Percentiles rank a stretch among this genome's conserved stretches.
phyloP scores from a whole-genome alignment of 2,797 vertebrate species.

The Xiphophorus birchmanni region DNA sequence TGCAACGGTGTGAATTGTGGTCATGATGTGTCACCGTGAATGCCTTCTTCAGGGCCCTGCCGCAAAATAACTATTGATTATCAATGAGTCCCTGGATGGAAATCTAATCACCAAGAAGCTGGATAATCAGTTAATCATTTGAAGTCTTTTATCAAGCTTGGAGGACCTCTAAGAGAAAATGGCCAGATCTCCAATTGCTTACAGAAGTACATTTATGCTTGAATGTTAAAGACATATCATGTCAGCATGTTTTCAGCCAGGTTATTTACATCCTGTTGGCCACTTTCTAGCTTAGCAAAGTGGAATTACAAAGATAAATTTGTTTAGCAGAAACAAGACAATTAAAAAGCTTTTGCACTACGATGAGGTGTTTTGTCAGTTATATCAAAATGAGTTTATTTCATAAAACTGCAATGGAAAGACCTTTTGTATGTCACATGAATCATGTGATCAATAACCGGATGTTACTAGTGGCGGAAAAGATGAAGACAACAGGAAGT shows the following conservation, averaged over 20 bases:
- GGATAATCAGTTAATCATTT: background rate
- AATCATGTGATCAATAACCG: too few relatives aligned
- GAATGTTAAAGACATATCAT: background rate
- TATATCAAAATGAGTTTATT: too few relatives aligned
- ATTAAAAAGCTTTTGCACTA: too few relatives aligned
- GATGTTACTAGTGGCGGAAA: too few relatives aligned
- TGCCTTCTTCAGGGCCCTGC: conserved; percentile 16
- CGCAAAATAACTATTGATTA: conserved; percentile 40
- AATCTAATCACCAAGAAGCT: conserved; percentile 1
- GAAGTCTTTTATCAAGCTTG: background rate
- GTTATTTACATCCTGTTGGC: background rate
- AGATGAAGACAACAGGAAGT: too few relatives aligned
- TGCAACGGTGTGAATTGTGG: conserved; percentile 25
- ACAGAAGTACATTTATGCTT: background rate
- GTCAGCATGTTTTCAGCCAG: background rate
- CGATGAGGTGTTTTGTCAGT: too few relatives aligned
- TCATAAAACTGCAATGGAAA: too few relatives aligned
- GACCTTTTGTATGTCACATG: too few relatives aligned
- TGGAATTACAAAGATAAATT: too few relatives aligned
- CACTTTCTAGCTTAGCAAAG: too few relatives aligned
- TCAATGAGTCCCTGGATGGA: background rate
- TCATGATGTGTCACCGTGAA: conserved; percentile 14
- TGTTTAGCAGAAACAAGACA: too few relatives aligned
- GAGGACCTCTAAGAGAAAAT: background rate
- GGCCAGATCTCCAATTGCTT: background rate